Evolutionary conservation across 2,888 invertebrate genomes (phyloP), one percentile per base, ranked within the genome.

Genomic region (Calliopum simillimum): DNA sequence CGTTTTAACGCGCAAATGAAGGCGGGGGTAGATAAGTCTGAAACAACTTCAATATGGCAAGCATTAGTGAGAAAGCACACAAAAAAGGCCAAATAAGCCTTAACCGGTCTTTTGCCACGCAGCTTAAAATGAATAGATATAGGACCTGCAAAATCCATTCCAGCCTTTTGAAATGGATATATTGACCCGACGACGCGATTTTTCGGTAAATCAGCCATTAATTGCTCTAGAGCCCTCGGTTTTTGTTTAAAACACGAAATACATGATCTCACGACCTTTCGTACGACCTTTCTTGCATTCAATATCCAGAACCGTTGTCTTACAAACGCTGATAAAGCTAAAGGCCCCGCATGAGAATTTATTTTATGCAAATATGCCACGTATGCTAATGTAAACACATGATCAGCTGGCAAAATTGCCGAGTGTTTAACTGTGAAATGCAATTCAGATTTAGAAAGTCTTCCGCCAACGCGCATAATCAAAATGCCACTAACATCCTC

Each of bases 21-120:
- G 4, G 59, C 71, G 11, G 62, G 49, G 0, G 68, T 33, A 25
- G 69, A 64, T 6, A 75, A 43, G 14, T 71, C 74, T 4, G 67
- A 65, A 5, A 74, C 74, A 4, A 74, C 44, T 71, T 76, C 75
- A 0, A 76, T n/a, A 41, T 75, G 65, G 11, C 74, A 64, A 2
- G 75, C 75, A 59, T 74, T 74, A 0, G 70, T 72, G 2, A 68
- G n/a, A 12, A 73, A 73, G 46, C 69, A 75, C 11, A 72, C 69
- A 19, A 73, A 75, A 4, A 72, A 43, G 11, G 65, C 70, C 6
- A 73, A 43, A 65, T 71, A 76, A 0, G 69, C 64, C 64, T 74
- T 75, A 23, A 44, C 16, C 3, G 67, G 70, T 6, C 62, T 46
- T 41, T 47, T 51, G 12, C 70, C 71, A 47, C 69, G 46, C 4